A percentile compares a stretch with the other conserved stretches of the same genome.
phyloP scores from a whole-genome alignment of 2,797 vertebrate species.

The Melanotaenia boesemani region DNA sequence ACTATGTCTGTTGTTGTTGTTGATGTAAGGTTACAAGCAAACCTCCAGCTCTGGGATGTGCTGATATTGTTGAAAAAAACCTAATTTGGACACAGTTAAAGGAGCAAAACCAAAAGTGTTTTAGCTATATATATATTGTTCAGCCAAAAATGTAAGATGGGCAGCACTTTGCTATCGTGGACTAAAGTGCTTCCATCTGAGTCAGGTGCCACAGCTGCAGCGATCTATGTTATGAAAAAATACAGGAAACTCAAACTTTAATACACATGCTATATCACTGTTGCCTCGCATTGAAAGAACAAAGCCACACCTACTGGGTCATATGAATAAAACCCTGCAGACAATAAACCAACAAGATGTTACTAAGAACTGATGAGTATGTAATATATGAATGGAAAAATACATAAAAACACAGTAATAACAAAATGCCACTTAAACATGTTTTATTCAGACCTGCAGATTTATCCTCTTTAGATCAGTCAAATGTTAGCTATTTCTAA shows the following conservation, averaged over 20 bases:
- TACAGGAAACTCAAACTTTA: not conserved
- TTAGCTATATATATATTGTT: too few relatives aligned
- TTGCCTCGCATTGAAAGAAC: not conserved
- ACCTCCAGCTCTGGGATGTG: slow-evolving; percentile 1
- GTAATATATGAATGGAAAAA: not conserved
- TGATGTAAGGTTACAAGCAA: not conserved
- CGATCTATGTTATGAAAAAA: slow-evolving; percentile 3
- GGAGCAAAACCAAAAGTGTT: not conserved
- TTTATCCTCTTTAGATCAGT: not conserved
- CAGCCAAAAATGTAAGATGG: not conserved
- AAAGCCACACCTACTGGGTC: slow-evolving; percentile 17
- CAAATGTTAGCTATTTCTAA: not conserved
- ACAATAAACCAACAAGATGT: not conserved
- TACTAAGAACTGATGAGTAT: not conserved
- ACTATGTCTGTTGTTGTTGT: not conserved
- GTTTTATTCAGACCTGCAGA: not conserved
- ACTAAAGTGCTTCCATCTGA: not conserved
- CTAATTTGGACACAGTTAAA: not conserved
- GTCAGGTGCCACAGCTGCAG: not conserved
- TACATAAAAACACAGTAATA: not conserved
- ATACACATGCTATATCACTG: not conserved
- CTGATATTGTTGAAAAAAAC: not conserved
- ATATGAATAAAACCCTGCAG: slow-evolving; percentile 36
- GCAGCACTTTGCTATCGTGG: not conserved
- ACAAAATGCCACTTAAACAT: not conserved